Evolutionary conservation across 2,888 invertebrate species (phyloP), one percentile per base, ranked within the genome.

Genomic region (Eremobia ochroleuca): DNA sequence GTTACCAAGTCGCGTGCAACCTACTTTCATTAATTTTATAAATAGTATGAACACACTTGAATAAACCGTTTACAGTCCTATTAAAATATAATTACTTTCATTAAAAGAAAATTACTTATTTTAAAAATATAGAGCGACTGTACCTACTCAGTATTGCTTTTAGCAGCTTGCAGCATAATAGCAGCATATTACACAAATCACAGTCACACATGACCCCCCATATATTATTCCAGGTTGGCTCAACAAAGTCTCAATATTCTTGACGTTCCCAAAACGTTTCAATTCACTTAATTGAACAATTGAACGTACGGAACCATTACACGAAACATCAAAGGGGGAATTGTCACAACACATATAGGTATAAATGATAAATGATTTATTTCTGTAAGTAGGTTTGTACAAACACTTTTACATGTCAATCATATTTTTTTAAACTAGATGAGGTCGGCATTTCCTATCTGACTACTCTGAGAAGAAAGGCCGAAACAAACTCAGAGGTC

Each of bases 281-380:
- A 87, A 77, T 85, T 81, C 77, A 73, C 73, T 87, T 77, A 77
- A 85, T 80, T 86, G 73, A 79, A 87, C 74, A 77, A 85, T 80
- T 86, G 73, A 79, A 87, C 74, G 58, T 74, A 70, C 58, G 65
- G 46, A 76, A 83, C 43, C 74, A 76, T 87, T 76, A 77, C 61
- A 58, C 66, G 77, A 68, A 79, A 79, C 52, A 73, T 73, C 67
- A 67, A 43, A 68, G 31, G 62, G 61, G 69, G 64, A 71, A 37
- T 58, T 59, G 52, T 55, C 66, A 64, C 69, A n/a, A n/a, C 0
- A 31, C 21, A 72, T 28, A 25, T 28, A 3, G 2, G 15, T 4
- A 40, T n/a, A n/a, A n/a, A n/a, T n/a, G n/a, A n/a, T n/a, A n/a
- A n/a, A n/a, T n/a, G n/a, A n/a, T n/a, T n/a, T n/a, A n/a, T n/a